Conservation (phyloP, 1,140 invertebrate genomes). For the Camponotus pennsylvanicus region DNA sequence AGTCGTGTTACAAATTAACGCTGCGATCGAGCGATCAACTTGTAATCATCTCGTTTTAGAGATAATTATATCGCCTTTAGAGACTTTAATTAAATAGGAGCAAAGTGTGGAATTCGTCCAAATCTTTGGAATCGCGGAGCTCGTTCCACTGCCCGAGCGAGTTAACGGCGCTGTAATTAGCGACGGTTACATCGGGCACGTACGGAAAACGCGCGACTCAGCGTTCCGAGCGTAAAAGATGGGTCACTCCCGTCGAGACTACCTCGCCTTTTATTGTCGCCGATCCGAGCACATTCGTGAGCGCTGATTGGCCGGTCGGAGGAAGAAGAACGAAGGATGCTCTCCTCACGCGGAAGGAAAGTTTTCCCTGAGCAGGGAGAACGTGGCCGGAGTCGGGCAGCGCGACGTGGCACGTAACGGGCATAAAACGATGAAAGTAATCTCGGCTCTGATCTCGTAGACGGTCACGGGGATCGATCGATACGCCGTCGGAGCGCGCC, state of each 20-base stretch:
- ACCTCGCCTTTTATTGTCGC: slow-evolving; percentile 46
- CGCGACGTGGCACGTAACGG: slow-evolving; percentile 71
- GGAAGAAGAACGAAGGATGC: slow-evolving; percentile 31
- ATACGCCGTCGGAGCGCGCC: slow-evolving; percentile 15
- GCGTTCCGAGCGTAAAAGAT: slow-evolving; percentile 21
- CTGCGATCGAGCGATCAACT: background rate
- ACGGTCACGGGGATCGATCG: slow-evolving; percentile 48
- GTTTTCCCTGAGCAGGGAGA: slow-evolving; percentile 62
- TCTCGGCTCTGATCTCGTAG: slow-evolving; percentile 74
- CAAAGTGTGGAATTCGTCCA: background rate
- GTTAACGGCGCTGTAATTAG: slow-evolving; percentile 21
- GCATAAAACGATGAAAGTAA: slow-evolving; percentile 79
- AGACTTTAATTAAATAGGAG: slow-evolving; percentile 2
- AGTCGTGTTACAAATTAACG: background rate
- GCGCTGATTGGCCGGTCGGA: slow-evolving; percentile 32
- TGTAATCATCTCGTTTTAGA: background rate
- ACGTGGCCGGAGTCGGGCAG: slow-evolving; percentile 26
- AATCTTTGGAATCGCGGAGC: background rate
- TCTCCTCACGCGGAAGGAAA: slow-evolving; percentile 59
- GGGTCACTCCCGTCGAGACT: slow-evolving; percentile 18
- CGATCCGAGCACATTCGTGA: slow-evolving; percentile 17
- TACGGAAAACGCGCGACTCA: slow-evolving; percentile 13
- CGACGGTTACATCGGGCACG: slow-evolving; percentile 1
- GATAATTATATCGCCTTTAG: background rate
- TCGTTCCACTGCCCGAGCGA: slow-evolving; percentile 2